These are phyloP conservation scores for Hypomecis atomaria DNA, from an alignment of 2,888 invertebrate genomes.

Conservation along the genomic window DNA sequence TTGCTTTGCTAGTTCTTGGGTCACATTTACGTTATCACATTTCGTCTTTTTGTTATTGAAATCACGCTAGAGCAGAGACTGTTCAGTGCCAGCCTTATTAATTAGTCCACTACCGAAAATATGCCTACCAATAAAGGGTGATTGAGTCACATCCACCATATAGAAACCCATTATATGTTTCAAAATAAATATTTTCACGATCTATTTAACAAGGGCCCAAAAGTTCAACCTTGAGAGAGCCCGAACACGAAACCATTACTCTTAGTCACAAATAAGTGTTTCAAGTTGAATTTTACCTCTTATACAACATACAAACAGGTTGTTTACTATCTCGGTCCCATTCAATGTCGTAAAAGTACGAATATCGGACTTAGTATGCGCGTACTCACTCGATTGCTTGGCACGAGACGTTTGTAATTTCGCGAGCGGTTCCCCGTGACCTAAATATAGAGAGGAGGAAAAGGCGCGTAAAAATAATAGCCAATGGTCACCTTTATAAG, in stretches of 20 bases:
- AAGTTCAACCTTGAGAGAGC: conserved; percentile 35
- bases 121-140: no score
- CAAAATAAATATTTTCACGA: neutral
- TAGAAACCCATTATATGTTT: no score
- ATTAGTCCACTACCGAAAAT: no score
- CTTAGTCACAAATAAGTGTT: conserved; percentile 22
- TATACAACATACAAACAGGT: conserved; percentile 31
- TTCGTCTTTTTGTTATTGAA: no score
- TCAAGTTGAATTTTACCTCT: conserved; percentile 25
- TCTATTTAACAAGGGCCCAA: conserved; percentile 22
- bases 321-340: conserved; percentile 38
- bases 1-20: no score
- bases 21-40: no score
- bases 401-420: conserved; percentile 44
- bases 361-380: conserved; percentile 51
- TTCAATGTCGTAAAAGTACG: conserved; percentile 43
- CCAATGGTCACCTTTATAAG: conserved; percentile 7
- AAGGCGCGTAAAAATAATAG: conserved; percentile 39
- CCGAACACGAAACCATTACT: conserved; percentile 23
- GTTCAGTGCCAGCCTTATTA: no score
- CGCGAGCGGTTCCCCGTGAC: conserved; percentile 55
- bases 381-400: conserved; percentile 45
- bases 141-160: no score
- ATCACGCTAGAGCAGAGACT: no score
- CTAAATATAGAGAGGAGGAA: conserved; percentile 54